Percentiles rank a stretch among this genome's conserved stretches.
Conservation (phyloP, 2,797 vertebrate species). For the Apodemus agrarius region DNA sequence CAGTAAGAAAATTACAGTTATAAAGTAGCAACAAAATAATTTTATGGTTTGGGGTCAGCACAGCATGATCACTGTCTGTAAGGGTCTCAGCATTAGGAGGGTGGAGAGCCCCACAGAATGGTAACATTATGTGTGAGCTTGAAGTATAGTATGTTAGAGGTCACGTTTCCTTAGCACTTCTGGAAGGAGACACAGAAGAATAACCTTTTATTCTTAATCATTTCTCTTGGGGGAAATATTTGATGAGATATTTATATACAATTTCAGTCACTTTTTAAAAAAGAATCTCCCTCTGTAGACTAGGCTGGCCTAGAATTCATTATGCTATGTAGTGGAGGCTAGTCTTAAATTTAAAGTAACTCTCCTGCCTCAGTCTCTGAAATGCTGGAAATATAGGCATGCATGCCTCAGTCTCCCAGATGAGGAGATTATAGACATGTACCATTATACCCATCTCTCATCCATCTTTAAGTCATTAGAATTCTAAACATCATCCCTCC, state of each 20-base stretch:
- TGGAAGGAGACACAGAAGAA: background rate
- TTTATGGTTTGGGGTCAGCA: background rate
- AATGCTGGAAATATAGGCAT: background rate
- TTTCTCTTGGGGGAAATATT: background rate
- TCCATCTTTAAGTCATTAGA: constrained; percentile 35
- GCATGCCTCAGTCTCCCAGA: background rate
- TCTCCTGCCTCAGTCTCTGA: background rate
- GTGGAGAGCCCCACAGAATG: background rate
- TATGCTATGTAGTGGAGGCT: background rate
- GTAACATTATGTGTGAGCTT: background rate
- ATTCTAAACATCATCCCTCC: background rate
- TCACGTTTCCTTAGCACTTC: background rate
- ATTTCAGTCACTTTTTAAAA: background rate
- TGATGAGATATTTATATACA: background rate
- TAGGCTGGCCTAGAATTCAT: background rate
- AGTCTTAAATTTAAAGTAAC: background rate
- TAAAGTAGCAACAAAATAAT: background rate
- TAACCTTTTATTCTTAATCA: background rate
- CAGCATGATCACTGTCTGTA: background rate
- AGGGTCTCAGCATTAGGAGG: background rate
- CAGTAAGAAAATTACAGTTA: background rate
- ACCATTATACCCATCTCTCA: background rate
- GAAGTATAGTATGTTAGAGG: background rate
- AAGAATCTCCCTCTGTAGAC: background rate
- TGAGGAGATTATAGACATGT: background rate